phyloP scores from a whole-genome alignment of 2,888 invertebrate species.

The Caenorhabditis becei region DNA sequence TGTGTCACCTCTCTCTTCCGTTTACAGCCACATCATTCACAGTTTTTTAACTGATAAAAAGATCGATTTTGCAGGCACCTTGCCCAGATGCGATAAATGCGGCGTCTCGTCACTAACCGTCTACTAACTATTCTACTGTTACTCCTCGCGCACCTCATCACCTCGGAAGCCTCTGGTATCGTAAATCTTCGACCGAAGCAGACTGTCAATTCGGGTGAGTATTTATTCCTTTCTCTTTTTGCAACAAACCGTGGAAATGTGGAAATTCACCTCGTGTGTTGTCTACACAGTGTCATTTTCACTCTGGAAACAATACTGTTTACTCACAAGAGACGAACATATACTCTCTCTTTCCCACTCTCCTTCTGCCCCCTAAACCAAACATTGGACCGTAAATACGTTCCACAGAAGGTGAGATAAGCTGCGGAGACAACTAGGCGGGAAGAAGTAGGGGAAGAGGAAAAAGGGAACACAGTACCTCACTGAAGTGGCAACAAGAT shows the following conservation, averaged over 20 bases:
- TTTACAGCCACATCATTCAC: conserved; percentile 17
- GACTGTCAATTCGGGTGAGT: conserved; percentile 50
- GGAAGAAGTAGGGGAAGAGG: conserved; percentile 13
- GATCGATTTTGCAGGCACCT: conserved; percentile 30
- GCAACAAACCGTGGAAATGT: conserved; percentile 1
- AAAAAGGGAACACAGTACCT: conserved; percentile 14
- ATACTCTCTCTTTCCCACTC: conserved; percentile 22
- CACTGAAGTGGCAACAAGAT: conserved; percentile 22
- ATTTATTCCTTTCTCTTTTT: conserved; percentile 8
- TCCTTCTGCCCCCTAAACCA: conserved; percentile 13
- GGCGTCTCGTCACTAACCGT: conserved; percentile 16
- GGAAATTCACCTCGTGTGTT: neutral
- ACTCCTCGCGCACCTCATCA: neutral
- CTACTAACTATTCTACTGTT: conserved; percentile 18
- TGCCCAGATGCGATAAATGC: conserved; percentile 55
- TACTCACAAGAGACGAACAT: conserved; percentile 15
- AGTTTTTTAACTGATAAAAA: conserved; percentile 9
- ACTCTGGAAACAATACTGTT: conserved; percentile 34
- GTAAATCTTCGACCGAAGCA: conserved; percentile 51
- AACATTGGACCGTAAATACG: conserved; percentile 33
- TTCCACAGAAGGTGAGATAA: conserved; percentile 55
- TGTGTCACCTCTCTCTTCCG: neutral
- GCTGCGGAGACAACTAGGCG: conserved; percentile 39
- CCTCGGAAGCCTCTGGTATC: conserved; percentile 17
- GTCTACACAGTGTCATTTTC: conserved; percentile 24